Evolutionary conservation across 2,888 invertebrate species (phyloP).

Genomic region (Ectemnius cavifrons): DNA sequence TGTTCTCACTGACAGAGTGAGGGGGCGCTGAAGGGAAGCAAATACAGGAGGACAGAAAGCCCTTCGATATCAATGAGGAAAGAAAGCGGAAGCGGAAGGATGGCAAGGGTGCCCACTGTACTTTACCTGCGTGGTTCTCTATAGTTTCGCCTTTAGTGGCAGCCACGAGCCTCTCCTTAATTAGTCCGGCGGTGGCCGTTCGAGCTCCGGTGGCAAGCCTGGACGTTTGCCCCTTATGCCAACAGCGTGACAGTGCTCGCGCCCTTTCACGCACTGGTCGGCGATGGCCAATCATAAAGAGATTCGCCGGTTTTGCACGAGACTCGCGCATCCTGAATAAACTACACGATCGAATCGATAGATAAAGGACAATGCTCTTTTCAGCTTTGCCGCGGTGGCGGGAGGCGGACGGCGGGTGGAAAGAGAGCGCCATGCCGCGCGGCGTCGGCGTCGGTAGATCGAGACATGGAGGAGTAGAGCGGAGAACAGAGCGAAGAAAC

Average conservation of each 20-base stretch:
- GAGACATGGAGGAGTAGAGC: slow-evolving; percentile 6
- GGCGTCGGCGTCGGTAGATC: slow-evolving; percentile 18
- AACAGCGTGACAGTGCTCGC: slow-evolving; percentile 46
- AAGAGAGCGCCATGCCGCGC: slow-evolving; percentile 47
- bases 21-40: neutral
- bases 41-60: slow-evolving; percentile 31
- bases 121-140: slow-evolving; percentile 15
- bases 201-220: slow-evolving; percentile 39
- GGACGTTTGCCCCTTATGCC: slow-evolving; percentile 23
- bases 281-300: slow-evolving; percentile 77
- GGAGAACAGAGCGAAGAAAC: slow-evolving; percentile 36
- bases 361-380: slow-evolving; percentile 78
- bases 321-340: slow-evolving; percentile 76
- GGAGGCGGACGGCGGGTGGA: slow-evolving; percentile 45
- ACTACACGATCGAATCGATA: slow-evolving; percentile 78
- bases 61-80: slow-evolving; percentile 33
- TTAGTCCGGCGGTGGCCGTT: slow-evolving; percentile 26
- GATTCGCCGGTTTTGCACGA: slow-evolving; percentile 70
- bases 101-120: neutral
- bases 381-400: slow-evolving; percentile 56
- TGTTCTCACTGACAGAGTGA: neutral
- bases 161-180: slow-evolving; percentile 35
- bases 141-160: slow-evolving; percentile 29
- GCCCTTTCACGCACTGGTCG: slow-evolving; percentile 60
- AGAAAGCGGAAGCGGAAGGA: slow-evolving; percentile 14